Evolutionary conservation across 2,113 vertebrate species (phyloP), one percentile per base, ranked within the genome.

Genomic region (Eublepharis macularius): DNA sequence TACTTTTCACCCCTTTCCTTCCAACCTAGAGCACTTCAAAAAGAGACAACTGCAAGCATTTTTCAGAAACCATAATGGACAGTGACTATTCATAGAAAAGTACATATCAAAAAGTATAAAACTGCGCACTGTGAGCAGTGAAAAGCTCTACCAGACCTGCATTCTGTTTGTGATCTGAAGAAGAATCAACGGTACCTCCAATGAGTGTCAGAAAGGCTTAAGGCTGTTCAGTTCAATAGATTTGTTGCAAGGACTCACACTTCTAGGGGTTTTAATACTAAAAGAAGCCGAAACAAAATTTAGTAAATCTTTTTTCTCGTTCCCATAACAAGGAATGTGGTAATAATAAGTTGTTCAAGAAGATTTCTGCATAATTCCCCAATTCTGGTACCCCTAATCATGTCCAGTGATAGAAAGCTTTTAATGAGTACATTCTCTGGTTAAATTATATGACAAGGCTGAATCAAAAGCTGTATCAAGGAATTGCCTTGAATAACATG

Each of bases 401-500:
- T 21, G 19, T 85, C 24, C 29, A 51, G 19, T 54, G 76, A 0
- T 34, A 24, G 12, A 26, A 10, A 57, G 34, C n/a, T 79, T 81
- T 43, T 86, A 26, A 54, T 60, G 73, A 72, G 34, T 3, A 32
- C 13, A 76, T 47, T n/a, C 12, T 26, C 86, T 0, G 14, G 39
- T 80, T 82, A 39, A 9, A 54, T 66, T 79, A 76, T 63, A 73
- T 63, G 29, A 17, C 4, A 83, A 80, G n/a, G 0, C 0, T 0
- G 34, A 69, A 75, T 81, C 10, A 63, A 39, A 76, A 63, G 45
- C 14, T 41, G 6, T 14, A 41, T 34, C 0, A 19, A 3, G 65
- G 1, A 76, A 12, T 69, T 87, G 6, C 84, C 51, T 68, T 24
- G 69, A 80, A 65, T 73, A 12, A 72, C 82, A 57, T 80, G 75